Base-by-base conservation (phyloP, 2,797 vertebrate genomes). In the Telmatherina bonti region DNA sequence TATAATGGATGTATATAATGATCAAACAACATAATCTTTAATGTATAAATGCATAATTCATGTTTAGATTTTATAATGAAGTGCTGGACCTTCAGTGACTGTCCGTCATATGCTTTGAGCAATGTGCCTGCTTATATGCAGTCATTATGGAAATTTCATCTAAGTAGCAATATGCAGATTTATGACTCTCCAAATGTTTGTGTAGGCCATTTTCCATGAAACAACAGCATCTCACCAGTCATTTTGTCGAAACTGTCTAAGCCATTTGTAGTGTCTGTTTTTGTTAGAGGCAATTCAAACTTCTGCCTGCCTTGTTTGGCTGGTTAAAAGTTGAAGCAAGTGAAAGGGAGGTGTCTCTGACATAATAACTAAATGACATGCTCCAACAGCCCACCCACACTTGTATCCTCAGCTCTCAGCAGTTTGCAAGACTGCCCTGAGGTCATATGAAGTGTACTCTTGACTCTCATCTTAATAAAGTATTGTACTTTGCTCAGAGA, bases 341-440 rank as follows among this genome's bases (percentile, higher is more conserved):
- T 70, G 60, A 69, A 78, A 67, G 79, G 71, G 59, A 67, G 75
- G 66, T 22, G 72, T 58, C 76, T 76, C 49, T 61, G 24, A 27
- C 31, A 43, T 65, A 72, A 81, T 60, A 72, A 55, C 52, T 51
- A 61, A 73, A 78, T 70, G 68, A 78, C 85, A 79, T 85, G 80
- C 74, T 84, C 41, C 80, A 72, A 79, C 89, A 86, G 78, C 81
- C 84, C 78, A 76, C 73, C 72, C 43, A 27, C 49, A 38, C 5
- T 69, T 65, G 26, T 27, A 24, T 1, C 57, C 61, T 79, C 54
- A 31, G 62, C 62, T 53, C 20, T 36, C 24, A 76, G 75, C 52
- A 22, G 27, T 71, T 65, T 64, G 33, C 45, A 43, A 16, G 33
- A 31, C 45, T 41, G 54, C 59, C 54, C 69, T 26, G 4, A 70